phyloP scores from a whole-genome alignment of 2,113 vertebrate species.

The Lepus timidus region DNA sequence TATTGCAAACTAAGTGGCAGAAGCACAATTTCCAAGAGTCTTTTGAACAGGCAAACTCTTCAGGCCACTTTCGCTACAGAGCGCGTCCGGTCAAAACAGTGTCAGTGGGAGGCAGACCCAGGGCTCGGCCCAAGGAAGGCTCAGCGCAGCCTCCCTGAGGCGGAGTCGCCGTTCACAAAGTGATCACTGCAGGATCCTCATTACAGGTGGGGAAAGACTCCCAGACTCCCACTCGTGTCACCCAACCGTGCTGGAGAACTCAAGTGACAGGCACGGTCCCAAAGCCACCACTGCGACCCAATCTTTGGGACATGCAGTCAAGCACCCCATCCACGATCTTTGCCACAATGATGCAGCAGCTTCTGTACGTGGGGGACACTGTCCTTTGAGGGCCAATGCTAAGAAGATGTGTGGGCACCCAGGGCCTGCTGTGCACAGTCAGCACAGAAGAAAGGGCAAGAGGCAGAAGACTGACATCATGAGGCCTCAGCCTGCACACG shows the following conservation, averaged over 20 bases:
- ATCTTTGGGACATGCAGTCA: too few relatives aligned
- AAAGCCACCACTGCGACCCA: too few relatives aligned
- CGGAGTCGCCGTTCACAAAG: not conserved
- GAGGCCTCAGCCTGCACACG: not conserved
- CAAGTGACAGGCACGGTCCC: accelerated
- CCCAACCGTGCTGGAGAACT: not conserved
- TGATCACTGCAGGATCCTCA: not conserved
- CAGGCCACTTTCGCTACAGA: not conserved
- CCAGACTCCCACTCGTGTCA: not conserved
- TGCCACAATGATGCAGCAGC: not conserved
- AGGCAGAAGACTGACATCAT: not conserved
- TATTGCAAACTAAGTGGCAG: not conserved
- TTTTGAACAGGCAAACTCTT: not conserved
- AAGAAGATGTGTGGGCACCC: not conserved
- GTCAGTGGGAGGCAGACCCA: not conserved
- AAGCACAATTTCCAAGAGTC: not conserved
- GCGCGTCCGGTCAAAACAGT: not conserved
- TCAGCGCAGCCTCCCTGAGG: not conserved
- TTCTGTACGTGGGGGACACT: not conserved
- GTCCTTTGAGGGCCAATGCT: not conserved
- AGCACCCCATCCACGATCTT: too few relatives aligned
- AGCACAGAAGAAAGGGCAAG: not conserved
- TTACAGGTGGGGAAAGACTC: not conserved
- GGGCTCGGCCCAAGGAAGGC: not conserved
- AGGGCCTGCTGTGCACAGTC: not conserved